Percentiles rank a stretch among this genome's conserved stretches.
Conservation (phyloP, 2,797 vertebrate species). For the Eulemur coronatus region DNA sequence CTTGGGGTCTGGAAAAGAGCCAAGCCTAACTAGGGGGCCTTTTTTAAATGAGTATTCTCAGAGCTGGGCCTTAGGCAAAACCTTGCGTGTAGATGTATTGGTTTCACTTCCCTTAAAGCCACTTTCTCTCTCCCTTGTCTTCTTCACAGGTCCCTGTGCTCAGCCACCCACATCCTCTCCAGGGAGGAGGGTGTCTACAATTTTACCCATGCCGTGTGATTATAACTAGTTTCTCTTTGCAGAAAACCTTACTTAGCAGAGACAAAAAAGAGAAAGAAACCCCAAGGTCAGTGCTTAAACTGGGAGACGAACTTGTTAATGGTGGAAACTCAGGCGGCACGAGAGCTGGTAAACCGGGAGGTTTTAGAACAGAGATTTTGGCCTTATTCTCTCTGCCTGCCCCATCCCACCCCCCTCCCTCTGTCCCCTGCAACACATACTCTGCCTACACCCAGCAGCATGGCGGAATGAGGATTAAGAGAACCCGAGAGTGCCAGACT, state of each 20-base stretch:
- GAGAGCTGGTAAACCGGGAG: background rate
- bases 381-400: background rate
- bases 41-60: background rate
- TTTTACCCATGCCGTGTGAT: background rate
- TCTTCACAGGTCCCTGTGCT: background rate
- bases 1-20: background rate
- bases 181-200: constrained; percentile 19
- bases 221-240: background rate
- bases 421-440: background rate
- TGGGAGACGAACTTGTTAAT: background rate
- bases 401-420: too few species aligned
- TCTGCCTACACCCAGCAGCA: background rate
- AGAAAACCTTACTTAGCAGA: background rate
- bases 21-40: background rate
- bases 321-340: background rate
- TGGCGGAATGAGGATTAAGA: background rate
- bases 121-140: background rate
- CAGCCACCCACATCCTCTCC: background rate
- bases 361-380: background rate
- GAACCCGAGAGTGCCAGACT: background rate
- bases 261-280: background rate
- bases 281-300: background rate
- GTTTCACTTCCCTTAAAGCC: background rate
- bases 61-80: background rate
- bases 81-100: background rate